Base-by-base conservation (phyloP, 2,888 invertebrate genomes). In the Pyrochroa serraticornis region DNA sequence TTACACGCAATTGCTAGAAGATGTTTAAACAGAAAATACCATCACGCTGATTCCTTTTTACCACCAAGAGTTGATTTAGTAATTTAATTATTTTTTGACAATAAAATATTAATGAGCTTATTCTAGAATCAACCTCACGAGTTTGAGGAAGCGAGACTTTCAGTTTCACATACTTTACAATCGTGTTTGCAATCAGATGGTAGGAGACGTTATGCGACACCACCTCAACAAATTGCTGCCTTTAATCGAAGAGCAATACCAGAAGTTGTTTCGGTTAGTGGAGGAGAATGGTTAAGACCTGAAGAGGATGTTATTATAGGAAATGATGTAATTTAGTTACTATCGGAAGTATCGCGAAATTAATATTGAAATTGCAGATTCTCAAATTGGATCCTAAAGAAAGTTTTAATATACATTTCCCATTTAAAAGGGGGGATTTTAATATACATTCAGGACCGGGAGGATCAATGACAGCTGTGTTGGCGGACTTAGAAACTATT, bases 341-440 rank as follows among this genome's bases (percentile, higher is more conserved):
- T 53, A 53, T 37, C 5, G 7, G n/a, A 6, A 41, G 3, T 12
- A 6, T 14, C 9, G 13, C 30, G 12, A 9, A 32, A 44, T 47
- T 37, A 31, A 45, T 48, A 14, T 13, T 6, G 10, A 42, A 31
- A 37, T 70, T 74, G 38, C 65, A 84, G 83, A 83, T 88, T 57
- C 71, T 93, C 8, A 84, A 86, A 60, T 79, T 92, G 30, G 85
- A 87, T 76, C 89, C 86, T 9, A 83, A 83, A 37, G 83, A 88
- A 49, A 84, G 87, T 39, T 97, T 90, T 72, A 94, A 94, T 74
- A 81, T 97, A 54, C 93, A 95, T 77, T 97, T 95, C 79, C 97
- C 97, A 0, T 90, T 94, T 71, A 84, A 85, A 72, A 82, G 94
- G 67, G 97, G 97, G 0, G 92, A 93, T 71, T 85, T 97, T 9